phyloP scores from a whole-genome alignment of 2,888 invertebrate genomes.

The Aphrophora alni region DNA sequence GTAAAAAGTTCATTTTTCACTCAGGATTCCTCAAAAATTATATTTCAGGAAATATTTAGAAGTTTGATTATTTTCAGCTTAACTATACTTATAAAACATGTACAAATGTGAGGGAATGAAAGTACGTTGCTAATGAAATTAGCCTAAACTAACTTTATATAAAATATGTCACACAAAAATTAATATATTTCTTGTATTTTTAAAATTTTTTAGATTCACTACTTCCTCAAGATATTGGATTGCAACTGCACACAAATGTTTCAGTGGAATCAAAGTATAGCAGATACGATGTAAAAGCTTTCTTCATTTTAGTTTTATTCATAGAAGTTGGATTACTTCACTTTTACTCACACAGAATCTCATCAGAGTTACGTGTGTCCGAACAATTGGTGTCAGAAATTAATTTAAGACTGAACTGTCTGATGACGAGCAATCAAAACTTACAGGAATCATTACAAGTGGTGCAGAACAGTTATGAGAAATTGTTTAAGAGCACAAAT shows the following conservation, averaged over 20 bases:
- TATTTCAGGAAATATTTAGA: too few species aligned
- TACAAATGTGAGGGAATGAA: too few species aligned
- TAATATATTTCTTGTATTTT: neutral
- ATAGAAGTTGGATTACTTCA: neutral
- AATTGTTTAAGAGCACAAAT: neutral
- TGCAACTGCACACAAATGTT: conserved; percentile 24
- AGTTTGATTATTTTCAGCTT: too few species aligned
- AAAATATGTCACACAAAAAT: too few species aligned
- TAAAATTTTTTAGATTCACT: conserved; percentile 16
- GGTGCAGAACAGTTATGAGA: neutral
- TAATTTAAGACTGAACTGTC: neutral
- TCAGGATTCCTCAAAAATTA: too few species aligned
- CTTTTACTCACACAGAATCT: neutral
- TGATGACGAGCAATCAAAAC: neutral
- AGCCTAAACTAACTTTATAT: too few species aligned
- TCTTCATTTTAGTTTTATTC: neutral
- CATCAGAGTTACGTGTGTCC: neutral
- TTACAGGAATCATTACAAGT: neutral
- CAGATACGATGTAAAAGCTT: neutral
- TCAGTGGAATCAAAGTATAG: conserved; percentile 21
- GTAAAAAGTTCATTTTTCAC: too few species aligned
- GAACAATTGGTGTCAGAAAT: neutral
- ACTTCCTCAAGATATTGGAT: conserved; percentile 17
- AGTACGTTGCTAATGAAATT: too few species aligned
- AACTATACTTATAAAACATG: too few species aligned